Base-by-base conservation (phyloP, 2,113 vertebrate species). In the Mellivora capensis region DNA sequence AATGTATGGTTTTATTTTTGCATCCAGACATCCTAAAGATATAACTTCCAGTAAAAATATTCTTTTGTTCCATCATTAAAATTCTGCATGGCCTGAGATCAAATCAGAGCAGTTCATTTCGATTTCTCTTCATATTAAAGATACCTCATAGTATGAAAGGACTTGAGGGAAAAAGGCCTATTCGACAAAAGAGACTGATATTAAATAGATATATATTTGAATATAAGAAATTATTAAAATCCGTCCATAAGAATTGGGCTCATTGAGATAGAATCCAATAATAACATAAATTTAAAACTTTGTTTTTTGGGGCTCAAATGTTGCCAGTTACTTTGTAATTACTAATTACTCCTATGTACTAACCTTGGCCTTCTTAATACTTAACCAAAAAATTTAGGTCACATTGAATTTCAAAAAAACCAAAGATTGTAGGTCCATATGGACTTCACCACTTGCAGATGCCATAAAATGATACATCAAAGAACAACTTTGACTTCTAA, bases 401-500 rank as follows among this genome's bases (percentile, higher is more conserved):
- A 90, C 0, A 83, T 37, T 5, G 6, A 88, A 54, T 31, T 62
- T 14, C 7, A 21, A 93, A 86, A 8, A 34, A 89, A 4, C 31
- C 12, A 21, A 86, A 76, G 0, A 7, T 29, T 0, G 4, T 71
- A 0, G 52, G 34, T 0, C 44, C 14, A 0, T 23, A 3, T 0
- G 44, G 72, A 0, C 1, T 89, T 0, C 64, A 97, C 61, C 47
- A 0, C 0, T 25, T 0, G 54, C 52, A 15, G 37, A 93, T 0
- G n/a, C 12, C 0, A 0, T 90, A 0, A 94, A 97, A 49, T 37
- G 71, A 0, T 84, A 81, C 0, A 91, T 27, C 0, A 97, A 91
- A 21, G 88, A 97, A 0, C 5, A 85, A 0, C 17, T 74, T 0
- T 18, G 9, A 0, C 64, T 83, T 0, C 64, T 93, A 0, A 85